Evolutionary conservation across 2,888 invertebrate genomes (phyloP).

Genomic region (Eilema caniola): DNA sequence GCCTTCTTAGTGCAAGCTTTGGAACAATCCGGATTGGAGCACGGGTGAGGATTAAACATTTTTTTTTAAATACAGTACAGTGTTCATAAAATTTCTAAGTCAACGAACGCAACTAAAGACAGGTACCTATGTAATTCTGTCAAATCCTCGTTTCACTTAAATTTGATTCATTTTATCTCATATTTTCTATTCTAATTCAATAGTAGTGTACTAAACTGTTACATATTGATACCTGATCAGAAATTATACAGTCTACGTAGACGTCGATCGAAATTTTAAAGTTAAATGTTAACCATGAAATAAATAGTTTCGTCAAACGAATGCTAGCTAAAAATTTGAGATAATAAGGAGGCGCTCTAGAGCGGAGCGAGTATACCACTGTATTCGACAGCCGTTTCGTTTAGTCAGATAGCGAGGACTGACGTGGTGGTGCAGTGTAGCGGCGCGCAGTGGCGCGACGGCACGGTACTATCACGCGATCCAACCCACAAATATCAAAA

Average conservation of each 20-base stretch:
- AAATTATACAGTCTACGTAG: constrained; percentile 9
- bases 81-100: no score
- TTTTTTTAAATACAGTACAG: no score
- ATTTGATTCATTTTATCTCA: background rate
- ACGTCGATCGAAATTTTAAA: constrained; percentile 31
- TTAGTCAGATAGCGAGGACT: constrained; percentile 48
- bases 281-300: constrained; percentile 46
- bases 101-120: no score
- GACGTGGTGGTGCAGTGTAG: constrained; percentile 46
- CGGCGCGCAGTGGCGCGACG: constrained; percentile 16
- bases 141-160: background rate
- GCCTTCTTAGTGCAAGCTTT: no score
- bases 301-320: constrained; percentile 39
- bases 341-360: constrained; percentile 55
- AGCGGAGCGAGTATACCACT: constrained; percentile 24
- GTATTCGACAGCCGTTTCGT: constrained; percentile 16
- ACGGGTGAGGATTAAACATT: no score
- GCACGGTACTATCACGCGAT: constrained; percentile 44
- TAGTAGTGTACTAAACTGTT: background rate
- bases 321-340: constrained; percentile 32
- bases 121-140: no score
- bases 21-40: no score
- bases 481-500: constrained; percentile 23
- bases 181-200: background rate
- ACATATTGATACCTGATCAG: background rate